Conservation (phyloP, 2,888 invertebrate species). For the Exephanes ischioxanthus region DNA sequence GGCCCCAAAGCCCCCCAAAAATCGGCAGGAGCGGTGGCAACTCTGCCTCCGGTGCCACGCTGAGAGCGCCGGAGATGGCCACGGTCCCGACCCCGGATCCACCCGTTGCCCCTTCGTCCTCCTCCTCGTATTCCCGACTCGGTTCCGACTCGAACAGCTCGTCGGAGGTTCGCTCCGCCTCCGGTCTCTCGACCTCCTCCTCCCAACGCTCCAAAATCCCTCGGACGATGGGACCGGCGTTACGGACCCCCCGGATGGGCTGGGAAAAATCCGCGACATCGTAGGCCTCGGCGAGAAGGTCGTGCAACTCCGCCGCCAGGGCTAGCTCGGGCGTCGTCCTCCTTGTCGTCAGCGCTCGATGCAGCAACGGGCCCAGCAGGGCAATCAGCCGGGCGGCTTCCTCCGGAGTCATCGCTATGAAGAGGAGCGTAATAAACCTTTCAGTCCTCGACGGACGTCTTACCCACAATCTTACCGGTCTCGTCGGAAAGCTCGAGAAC, state of each 20-base stretch:
- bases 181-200: too few relatives aligned
- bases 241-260: background rate
- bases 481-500: slow-evolving; percentile 12
- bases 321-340: background rate
- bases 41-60: too few relatives aligned
- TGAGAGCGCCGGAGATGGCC: too few relatives aligned
- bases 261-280: background rate
- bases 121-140: too few relatives aligned
- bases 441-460: slow-evolving; percentile 10
- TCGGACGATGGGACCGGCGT: background rate
- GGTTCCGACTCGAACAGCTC: too few relatives aligned
- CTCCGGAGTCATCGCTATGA: too few relatives aligned
- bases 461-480: background rate
- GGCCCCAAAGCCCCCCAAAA: background rate
- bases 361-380: background rate
- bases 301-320: background rate
- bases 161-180: too few relatives aligned
- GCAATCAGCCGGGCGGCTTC: too few relatives aligned
- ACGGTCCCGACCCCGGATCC: fast-evolving
- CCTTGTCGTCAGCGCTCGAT: background rate
- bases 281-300: background rate
- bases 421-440: background rate
- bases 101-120: too few relatives aligned
- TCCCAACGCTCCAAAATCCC: background rate
- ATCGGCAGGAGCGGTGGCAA: background rate